Evolutionary conservation across 1,140 invertebrate genomes (phyloP), one percentile per base, ranked within the genome.

Genomic region (Maniola jurtina): DNA sequence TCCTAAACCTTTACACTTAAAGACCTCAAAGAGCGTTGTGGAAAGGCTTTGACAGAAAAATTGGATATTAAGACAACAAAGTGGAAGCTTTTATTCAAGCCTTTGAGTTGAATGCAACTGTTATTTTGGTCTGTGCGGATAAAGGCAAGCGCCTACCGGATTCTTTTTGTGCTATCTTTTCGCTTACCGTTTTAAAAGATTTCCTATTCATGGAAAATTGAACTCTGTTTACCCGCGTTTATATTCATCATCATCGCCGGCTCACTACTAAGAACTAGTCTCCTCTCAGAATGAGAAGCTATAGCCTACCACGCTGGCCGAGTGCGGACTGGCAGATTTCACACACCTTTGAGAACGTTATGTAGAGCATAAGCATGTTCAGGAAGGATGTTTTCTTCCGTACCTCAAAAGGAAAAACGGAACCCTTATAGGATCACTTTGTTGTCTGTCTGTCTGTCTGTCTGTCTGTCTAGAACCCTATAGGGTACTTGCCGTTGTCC

Each of bases 101-200:
- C 61, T 71, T 72, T 72, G 64, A 70, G 63, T 35, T 72, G 50
- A 70, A 70, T 72, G 67, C 67, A 72, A 64, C 67, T 70, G 69
- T 72, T 72, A 72, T 72, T 72, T 69, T 62, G 60, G 64, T 72
- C 59, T 63, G 64, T 61, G 59, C 60, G 71, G 64, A 66, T 64
- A 63, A 62, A 66, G 34, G 36, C 48, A 35, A 58, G 47, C 66
- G 55, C 45, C 58, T 48, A 55, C 62, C 45, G 67, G 66, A 62
- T 61, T 60, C 59, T 65, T 63, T 71, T 71, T 75, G 45, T 59
- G 63, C 61, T 66, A 62, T 70, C 67, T 66, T 55, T 68, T 61
- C 48, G 61, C 47, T 63, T 47, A 54, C 25, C 47, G 47, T 34
- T 50, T 57, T 36, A 16, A 64, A 61, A 61, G 52, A 16, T 56